Evolutionary conservation across 1,140 invertebrate genomes (phyloP), one percentile per base, ranked within the genome.

Genomic region (Harlomillsia oculata): DNA sequence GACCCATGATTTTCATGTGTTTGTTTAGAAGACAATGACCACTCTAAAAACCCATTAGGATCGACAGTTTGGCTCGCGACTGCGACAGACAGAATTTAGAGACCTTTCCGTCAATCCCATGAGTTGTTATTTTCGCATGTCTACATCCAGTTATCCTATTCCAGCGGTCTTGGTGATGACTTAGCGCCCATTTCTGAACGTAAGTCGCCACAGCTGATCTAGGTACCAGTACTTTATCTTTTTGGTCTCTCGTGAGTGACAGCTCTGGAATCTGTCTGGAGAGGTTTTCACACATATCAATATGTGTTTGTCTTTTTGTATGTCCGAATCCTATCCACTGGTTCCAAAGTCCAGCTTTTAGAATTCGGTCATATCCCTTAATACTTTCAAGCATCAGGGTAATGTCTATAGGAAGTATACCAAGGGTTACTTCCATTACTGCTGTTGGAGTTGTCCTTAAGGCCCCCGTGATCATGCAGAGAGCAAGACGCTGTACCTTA

Each of bases 381-480:
- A 46, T 1, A 20, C 28, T 13, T 16, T 13, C 21, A 13, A 30
- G 8, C 34, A 8, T 3, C 2, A 46, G 1, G n/a, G 18, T 20
- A 2, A 46, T 18, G 9, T 32, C 16, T 1, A 46, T 13, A 2
- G 28, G 28, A 20, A 5, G 26, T 5, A 46, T 46, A 6, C 26
- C 26, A 16, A 46, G 1, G 0, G 34, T 46, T 8, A 26, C 16
- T 20, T 46, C 44, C 14, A 46, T 13, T 2, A 30, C 28, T 18
- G 44, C 44, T 30, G 26, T 46, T n/a, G 44, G 44, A n/a, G 44
- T 30, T n/a, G 28, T 46, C 2, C 28, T 16, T 30, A 46, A 20
- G 2, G 44, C 28, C 5, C 44, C 28, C 6, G 44, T 46, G 8
- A 30, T 46, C 41, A 44, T 44, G 25, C 25, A 26, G 3, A 29